Evolutionary conservation across 2,888 invertebrate genomes (phyloP), one percentile per base, ranked within the genome.

Genomic region (Galerucella calmariensis): DNA sequence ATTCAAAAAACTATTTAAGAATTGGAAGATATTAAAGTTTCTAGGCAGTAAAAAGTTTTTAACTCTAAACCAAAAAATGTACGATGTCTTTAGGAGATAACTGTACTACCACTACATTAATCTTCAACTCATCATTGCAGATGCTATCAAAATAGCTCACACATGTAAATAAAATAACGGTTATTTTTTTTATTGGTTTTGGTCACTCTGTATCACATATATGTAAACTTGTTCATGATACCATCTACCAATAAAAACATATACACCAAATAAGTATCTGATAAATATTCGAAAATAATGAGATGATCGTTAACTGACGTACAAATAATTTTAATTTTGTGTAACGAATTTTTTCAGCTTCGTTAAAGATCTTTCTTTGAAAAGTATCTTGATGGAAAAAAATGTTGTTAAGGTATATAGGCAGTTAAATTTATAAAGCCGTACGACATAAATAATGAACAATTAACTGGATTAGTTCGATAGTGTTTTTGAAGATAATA

Each of bases 261-360:
- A 44, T 44, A 63, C n/a, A 44, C 41, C 16, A 44, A 63, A 63
- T 63, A 63, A 63, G 41, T 44, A 63, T 63, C 63, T 16, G 63
- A 63, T 63, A 63, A 62, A 62, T 16, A 63, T 44, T 16, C 16
- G 24, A 44, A 63, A 63, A 63, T 63, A 63, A 63, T 63, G 61
- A 61, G 27, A 35, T 35, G 27, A 63, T 63, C 63, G 35, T 44
- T 44, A 63, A 41, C 41, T 63, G 63, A 44, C 12, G 44, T 20
- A 63, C 11, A 44, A 63, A 63, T 44, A 16, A 44, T 63, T 63
- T 63, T 44, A 63, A 44, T 63, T 63, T 63, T 63, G 12, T 63
- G 6, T 14, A n/a, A 63, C 41, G 41, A 16, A 41, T 63, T 11
- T 59, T 24, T 44, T 53, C 16, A 16, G 14, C 16, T 41, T 63